These are phyloP conservation scores for Margarornis squamiger DNA, from an alignment of 2,797 vertebrate species.

Conservation along the genomic window DNA sequence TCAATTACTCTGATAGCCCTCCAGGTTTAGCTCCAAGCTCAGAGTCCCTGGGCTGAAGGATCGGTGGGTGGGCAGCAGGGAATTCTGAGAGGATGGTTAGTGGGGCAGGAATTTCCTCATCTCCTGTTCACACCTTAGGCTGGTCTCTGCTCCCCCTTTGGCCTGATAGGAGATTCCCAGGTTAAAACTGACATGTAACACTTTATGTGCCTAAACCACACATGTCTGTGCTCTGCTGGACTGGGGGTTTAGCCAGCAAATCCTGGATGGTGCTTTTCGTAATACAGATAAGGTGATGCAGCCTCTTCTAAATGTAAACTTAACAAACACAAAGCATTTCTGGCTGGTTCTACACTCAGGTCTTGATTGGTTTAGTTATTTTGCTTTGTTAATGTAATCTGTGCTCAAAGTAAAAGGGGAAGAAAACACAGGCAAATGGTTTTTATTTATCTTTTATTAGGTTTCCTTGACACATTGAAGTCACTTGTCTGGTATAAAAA, in stretches of 20 bases:
- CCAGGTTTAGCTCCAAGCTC: background rate
- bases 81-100: background rate
- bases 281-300: background rate
- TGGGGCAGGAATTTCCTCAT: background rate
- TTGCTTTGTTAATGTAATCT: background rate
- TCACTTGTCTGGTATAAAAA: conserved; percentile 6
- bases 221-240: background rate
- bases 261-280: background rate
- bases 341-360: background rate
- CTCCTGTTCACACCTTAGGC: background rate
- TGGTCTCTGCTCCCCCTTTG: background rate
- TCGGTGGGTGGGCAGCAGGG: background rate
- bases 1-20: background rate
- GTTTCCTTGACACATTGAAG: background rate
- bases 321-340: background rate
- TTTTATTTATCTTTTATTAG: background rate
- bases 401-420: background rate
- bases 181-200: background rate
- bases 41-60: background rate
- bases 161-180: background rate
- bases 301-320: background rate
- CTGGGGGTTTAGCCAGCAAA: background rate
- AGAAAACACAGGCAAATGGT: background rate
- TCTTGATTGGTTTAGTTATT: background rate
- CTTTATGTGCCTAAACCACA: background rate